These are phyloP conservation scores for Epiblema foenella DNA, from an alignment of 2,888 invertebrate species.

Conservation along the genomic window DNA sequence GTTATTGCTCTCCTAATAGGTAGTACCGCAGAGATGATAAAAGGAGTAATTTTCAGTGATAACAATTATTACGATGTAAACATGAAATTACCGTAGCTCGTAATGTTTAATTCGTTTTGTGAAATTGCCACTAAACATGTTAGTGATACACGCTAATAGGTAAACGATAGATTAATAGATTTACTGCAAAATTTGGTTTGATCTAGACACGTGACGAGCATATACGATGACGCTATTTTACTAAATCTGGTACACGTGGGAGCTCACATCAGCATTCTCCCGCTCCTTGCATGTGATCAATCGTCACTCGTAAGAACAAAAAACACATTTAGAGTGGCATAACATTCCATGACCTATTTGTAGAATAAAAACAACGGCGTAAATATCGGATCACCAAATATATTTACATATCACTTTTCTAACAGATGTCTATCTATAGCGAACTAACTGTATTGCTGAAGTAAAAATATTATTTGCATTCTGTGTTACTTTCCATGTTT, in stretches of 20 bases:
- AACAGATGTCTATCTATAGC: conserved; percentile 15
- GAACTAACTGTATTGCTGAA: conserved; percentile 36
- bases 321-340: conserved; percentile 22
- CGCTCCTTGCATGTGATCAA: conserved; percentile 17
- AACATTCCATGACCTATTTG: conserved; percentile 28
- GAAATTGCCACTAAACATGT: background rate
- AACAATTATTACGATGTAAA: background rate
- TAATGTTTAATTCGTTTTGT: background rate
- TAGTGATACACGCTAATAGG: background rate
- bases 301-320: conserved; percentile 23
- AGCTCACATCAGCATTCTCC: conserved; percentile 4
- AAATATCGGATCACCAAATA: background rate
- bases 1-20: conserved; percentile 6
- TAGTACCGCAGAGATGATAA: background rate
- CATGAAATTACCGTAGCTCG: background rate
- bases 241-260: conserved; percentile 23
- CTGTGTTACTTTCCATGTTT: conserved; percentile 39
- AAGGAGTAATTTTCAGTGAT: background rate
- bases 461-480: conserved; percentile 41
- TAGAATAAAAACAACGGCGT: conserved; percentile 7
- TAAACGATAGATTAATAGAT: background rate
- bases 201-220: conserved; percentile 18
- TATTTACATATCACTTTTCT: background rate
- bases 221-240: conserved; percentile 1
- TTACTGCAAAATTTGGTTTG: background rate